Percentiles rank a stretch among this genome's conserved stretches.
These are phyloP conservation scores for Drosophila emarginata DNA, from an alignment of 2,888 invertebrate species.

Conservation along the genomic window DNA sequence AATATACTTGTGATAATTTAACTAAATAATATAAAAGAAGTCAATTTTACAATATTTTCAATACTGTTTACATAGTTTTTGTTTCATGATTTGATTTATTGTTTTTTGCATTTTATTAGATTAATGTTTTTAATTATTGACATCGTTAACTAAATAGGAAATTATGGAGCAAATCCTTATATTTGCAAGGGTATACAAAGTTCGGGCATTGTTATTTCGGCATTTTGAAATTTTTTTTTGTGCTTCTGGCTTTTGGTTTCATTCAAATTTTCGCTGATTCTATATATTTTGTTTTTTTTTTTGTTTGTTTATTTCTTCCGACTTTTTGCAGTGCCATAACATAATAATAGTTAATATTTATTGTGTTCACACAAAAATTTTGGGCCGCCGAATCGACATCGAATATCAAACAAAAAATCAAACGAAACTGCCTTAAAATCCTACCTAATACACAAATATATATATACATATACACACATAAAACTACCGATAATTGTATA, in stretches of 20 bases:
- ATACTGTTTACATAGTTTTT: too few species aligned
- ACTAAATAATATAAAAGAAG: too few species aligned
- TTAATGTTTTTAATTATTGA: neutral
- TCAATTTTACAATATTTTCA: too few species aligned
- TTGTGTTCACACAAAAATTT: constrained; percentile 10
- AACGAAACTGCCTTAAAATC: constrained; percentile 14
- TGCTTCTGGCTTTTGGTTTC: constrained; percentile 17
- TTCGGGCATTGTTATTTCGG: neutral
- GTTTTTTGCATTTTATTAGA: too few species aligned
- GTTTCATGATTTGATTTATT: too few species aligned
- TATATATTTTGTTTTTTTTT: constrained; percentile 12
- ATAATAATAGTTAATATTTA: constrained; percentile 21
- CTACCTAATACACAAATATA: neutral
- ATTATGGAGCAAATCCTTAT: neutral
- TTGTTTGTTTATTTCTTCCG: constrained; percentile 13
- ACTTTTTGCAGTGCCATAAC: constrained; percentile 40
- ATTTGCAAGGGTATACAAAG: neutral
- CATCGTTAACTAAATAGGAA: too few species aligned
- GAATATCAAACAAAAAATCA: constrained; percentile 55
- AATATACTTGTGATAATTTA: too few species aligned
- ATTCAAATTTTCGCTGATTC: constrained; percentile 34
- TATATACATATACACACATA: neutral
- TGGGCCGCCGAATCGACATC: constrained; percentile 40
- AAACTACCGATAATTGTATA: constrained; percentile 50
- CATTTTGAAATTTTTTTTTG: neutral